A percentile compares a stretch with the other conserved stretches of the same genome.
These are phyloP conservation scores for Manduca sexta DNA, from an alignment of 1,140 invertebrate genomes.

Conservation along the genomic window DNA sequence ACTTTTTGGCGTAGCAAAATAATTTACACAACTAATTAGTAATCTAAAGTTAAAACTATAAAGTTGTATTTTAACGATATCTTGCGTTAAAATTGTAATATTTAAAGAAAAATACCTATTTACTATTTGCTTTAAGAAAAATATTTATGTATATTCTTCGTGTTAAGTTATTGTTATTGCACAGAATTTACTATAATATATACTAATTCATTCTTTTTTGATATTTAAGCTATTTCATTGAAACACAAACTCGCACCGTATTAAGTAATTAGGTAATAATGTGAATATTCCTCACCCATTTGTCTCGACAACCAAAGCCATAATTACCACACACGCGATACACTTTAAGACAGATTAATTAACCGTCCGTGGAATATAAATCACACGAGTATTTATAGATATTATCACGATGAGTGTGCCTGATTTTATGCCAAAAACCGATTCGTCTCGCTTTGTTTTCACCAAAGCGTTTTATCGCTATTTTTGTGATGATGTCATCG, in stretches of 20 bases:
- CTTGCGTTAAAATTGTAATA: too few species aligned
- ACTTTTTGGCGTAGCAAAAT: too few species aligned
- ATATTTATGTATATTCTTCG: too few species aligned
- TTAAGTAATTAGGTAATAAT: conserved; percentile 2
- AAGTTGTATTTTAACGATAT: too few species aligned
- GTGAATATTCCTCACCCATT: conserved; percentile 25
- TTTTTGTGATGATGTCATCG: background rate
- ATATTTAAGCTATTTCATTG: too few species aligned
- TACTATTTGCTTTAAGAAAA: too few species aligned
- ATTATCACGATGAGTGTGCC: conserved; percentile 15
- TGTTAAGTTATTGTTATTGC: too few species aligned
- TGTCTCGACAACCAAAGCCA: conserved; percentile 25
- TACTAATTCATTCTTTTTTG: too few species aligned
- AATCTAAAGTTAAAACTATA: too few species aligned
- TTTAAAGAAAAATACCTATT: too few species aligned
- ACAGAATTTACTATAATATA: too few species aligned
- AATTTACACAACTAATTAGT: too few species aligned
- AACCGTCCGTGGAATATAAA: conserved; percentile 3
- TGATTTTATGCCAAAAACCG: conserved; percentile 24
- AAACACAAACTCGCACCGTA: background rate
- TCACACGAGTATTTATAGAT: conserved; percentile 14
- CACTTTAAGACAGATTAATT: conserved; percentile 9
- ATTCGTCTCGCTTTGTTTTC: conserved; percentile 6
- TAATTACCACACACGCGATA: conserved; percentile 20
- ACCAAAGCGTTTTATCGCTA: background rate